A percentile compares a stretch with the other conserved stretches of the same genome.
phyloP scores from a whole-genome alignment of 2,797 vertebrate species.

The Megaceryle alcyon region DNA sequence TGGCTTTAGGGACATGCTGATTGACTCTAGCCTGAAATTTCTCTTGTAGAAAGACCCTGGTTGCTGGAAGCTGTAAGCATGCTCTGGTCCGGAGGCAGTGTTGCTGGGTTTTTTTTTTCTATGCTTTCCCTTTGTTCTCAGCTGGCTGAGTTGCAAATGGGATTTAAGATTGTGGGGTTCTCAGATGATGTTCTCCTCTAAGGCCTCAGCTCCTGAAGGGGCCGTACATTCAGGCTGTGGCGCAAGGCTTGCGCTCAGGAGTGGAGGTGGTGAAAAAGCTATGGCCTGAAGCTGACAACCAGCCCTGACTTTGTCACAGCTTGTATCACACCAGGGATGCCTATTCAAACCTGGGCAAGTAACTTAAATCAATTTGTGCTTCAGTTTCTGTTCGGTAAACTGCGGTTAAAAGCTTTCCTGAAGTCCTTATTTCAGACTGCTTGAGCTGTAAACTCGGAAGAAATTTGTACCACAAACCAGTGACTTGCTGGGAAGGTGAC shows the following conservation, averaged over 20 bases:
- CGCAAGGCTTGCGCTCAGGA: neutral
- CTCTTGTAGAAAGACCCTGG: fast-evolving
- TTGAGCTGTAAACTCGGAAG: neutral
- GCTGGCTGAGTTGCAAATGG: neutral
- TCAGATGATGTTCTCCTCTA: no score
- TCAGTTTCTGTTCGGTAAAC: neutral
- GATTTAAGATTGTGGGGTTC: neutral
- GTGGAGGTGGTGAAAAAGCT: neutral
- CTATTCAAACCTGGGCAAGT: neutral
- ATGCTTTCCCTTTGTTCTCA: neutral
- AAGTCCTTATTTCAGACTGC: neutral
- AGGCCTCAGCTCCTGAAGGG: neutral
- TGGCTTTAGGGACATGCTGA: no score
- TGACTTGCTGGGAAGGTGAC: neutral
- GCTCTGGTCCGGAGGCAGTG: neutral
- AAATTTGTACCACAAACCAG: neutral
- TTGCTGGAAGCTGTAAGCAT: neutral
- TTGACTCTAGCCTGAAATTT: neutral
- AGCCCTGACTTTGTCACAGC: neutral
- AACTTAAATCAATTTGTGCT: no score
- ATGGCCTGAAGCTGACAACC: neutral
- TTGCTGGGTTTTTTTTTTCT: neutral
- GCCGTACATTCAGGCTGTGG: neutral
- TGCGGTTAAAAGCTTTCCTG: neutral
- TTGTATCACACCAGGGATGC: no score